Evolutionary conservation across 2,113 vertebrate species (phyloP), one percentile per base, ranked within the genome.

Genomic region (Tychaedon coryphoeus): DNA sequence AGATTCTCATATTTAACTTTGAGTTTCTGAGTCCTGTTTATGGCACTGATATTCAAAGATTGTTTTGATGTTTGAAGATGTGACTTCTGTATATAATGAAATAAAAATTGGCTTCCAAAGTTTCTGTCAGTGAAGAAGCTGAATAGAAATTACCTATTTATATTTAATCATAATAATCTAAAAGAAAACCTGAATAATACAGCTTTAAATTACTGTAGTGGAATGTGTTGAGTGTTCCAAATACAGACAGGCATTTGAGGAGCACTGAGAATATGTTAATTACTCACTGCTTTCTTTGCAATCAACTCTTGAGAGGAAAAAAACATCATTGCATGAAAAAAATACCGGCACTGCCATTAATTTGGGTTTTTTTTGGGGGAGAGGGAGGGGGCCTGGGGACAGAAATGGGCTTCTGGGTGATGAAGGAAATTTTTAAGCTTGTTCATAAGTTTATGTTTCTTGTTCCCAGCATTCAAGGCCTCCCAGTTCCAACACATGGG

Each of bases 101-200:
- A 80, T 80, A 91, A 86, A 94, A 88, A 92, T 77, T 78, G 79
- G 31, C 75, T 92, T 91, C 83, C 48, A n/a, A 80, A 81, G 40
- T 91, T 84, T 86, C 38, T 74, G 8, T 71, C 65, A 45, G 60
- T 19, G 40, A 91, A 91, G 82, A 93, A 90, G 38, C 77, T 88
- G 86, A 95, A 79, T 95, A 89, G 86, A 93, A 92, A 76, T 89
- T 75, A 86, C 83, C 51, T 89, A 75, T 95, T 92, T 93, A 91
- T 95, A 74, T 91, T 92, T 95, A 93, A 93, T 92, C 61, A 61
- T 48, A 53, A 89, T 85, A 84, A 97, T 81, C 34, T 89, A 15
- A 84, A 80, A 67, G 43, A 58, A 77, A 88, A 92, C 75, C 38
- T 64, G 82, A 88, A 88, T 92, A 86, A 66, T 83, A 71, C 31